These are phyloP conservation scores for Diarsia brunnea DNA, from an alignment of 2,888 invertebrate genomes.

Conservation along the genomic window DNA sequence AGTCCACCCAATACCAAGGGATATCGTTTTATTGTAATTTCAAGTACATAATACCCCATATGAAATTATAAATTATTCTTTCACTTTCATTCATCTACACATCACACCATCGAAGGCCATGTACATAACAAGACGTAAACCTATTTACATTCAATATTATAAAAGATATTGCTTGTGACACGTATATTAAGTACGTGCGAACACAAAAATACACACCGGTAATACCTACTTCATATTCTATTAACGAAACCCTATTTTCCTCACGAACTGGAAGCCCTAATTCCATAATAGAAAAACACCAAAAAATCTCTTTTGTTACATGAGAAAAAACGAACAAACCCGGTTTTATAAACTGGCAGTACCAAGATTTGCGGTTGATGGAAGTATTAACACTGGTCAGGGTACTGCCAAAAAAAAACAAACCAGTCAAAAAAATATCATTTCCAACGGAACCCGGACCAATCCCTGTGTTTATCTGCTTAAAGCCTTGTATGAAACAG, in stretches of 20 bases:
- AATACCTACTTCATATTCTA: conserved; percentile 29
- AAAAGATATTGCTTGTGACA: not conserved
- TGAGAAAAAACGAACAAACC: conserved; percentile 2
- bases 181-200: conserved; percentile 17
- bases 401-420: conserved; percentile 53
- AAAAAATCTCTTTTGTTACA: conserved; percentile 16
- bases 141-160: not conserved
- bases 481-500: conserved; percentile 73
- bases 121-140: not conserved
- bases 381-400: conserved; percentile 47
- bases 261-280: conserved; percentile 19
- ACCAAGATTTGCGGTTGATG: conserved; percentile 40
- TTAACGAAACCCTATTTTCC: conserved; percentile 30
- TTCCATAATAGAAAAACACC: conserved; percentile 36
- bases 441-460: conserved; percentile 61
- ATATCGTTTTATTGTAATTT: too few relatives aligned
- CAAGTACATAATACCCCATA: not conserved
- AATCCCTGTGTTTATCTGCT: conserved; percentile 76
- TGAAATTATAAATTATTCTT: not conserved
- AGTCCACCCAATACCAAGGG: too few relatives aligned
- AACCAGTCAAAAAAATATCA: conserved; percentile 67
- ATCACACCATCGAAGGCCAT: not conserved
- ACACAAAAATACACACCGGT: conserved; percentile 10
- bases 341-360: conserved; percentile 36
- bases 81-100: not conserved